Evolutionary conservation across 2,888 invertebrate species (phyloP).

Genomic region (Chloroclystis v-ata): DNA sequence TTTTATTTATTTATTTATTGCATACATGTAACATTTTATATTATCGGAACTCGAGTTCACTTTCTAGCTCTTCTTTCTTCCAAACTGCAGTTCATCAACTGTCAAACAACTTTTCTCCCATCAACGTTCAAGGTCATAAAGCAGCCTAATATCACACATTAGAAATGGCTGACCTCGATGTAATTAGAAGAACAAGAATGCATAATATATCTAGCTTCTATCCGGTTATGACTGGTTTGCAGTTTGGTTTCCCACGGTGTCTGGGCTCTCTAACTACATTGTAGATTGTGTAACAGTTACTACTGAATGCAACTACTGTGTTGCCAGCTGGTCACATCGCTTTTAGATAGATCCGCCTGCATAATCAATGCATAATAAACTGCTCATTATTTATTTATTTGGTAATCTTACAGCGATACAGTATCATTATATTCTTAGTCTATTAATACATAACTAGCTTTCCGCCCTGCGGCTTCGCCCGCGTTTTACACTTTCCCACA

Average conservation of each 20-base stretch:
- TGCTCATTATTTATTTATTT: background rate
- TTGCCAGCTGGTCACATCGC: slow-evolving; percentile 7
- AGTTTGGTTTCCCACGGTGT: slow-evolving; percentile 30
- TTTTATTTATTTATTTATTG: too few relatives aligned
- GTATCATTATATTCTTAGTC: too few relatives aligned
- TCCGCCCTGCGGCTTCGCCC: too few relatives aligned
- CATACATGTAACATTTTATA: too few relatives aligned
- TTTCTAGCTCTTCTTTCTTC: slow-evolving; percentile 1
- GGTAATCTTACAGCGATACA: too few relatives aligned
- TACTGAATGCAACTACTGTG: slow-evolving; percentile 11
- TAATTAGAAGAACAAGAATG: slow-evolving; percentile 32
- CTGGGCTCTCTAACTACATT: slow-evolving; percentile 31
- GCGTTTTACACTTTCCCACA: too few relatives aligned
- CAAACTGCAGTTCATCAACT: background rate
- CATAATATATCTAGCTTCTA: slow-evolving; percentile 30
- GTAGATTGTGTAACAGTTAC: slow-evolving; percentile 19
- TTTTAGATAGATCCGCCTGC: slow-evolving; percentile 5
- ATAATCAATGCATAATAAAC: background rate
- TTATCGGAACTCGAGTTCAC: background rate
- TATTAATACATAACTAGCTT: too few relatives aligned
- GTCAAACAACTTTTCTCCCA: slow-evolving; percentile 15
- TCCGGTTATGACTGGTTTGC: slow-evolving; percentile 30
- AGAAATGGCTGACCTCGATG: slow-evolving; percentile 31
- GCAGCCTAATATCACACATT: slow-evolving; percentile 26
- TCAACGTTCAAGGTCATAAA: slow-evolving; percentile 21